Evolutionary conservation across 2,113 vertebrate species (phyloP), one percentile per base, ranked within the genome.

Genomic region (Spermophilus dauricus): DNA sequence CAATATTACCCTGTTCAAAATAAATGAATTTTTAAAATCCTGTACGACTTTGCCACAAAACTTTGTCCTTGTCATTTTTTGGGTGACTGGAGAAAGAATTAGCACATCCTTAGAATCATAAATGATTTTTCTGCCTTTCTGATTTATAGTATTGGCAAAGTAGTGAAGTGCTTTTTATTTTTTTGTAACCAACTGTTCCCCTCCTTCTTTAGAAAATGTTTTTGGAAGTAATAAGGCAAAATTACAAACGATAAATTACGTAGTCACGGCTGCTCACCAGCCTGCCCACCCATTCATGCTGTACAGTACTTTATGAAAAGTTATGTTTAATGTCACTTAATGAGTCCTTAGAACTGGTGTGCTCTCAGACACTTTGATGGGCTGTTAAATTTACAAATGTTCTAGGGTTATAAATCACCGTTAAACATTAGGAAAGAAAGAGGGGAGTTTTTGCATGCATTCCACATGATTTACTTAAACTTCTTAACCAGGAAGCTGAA

Each of bases 351-450:
- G 90, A 65, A 95, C 86, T 96, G 91, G 94, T 97, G 91, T 98
- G 82, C 78, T 98, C 95, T 98, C 87, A 98, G 97, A 97, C 93
- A 73, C 91, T 98, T 98, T 98, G 98, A 98, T 98, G 97, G 97
- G 81, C 97, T 98, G 95, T 98, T 98, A 98, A 98, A 98, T 98
- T 98, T 98, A 97, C 94, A 97, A 98, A 98, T 98, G 97, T 97
- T 75, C 37, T 89, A 58, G 32, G 97, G 91, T 67, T 97, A 94
- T 98, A 98, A 98, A 98, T 98, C 98, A 98, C 78, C 11, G 28
- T 92, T 97, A 95, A 98, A 96, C 67, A 96, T 97, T 97, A 96
- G 84, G 77, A 93, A 83, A 95, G 96, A 86, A 96, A 96, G 91
- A 96, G 65, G 85, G 34, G 87, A 39, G 85, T 48, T 93, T 84